Evolutionary conservation across 2,888 invertebrate species (phyloP), one percentile per base, ranked within the genome.

Genomic region (Rhopalosiphum nymphaeae): DNA sequence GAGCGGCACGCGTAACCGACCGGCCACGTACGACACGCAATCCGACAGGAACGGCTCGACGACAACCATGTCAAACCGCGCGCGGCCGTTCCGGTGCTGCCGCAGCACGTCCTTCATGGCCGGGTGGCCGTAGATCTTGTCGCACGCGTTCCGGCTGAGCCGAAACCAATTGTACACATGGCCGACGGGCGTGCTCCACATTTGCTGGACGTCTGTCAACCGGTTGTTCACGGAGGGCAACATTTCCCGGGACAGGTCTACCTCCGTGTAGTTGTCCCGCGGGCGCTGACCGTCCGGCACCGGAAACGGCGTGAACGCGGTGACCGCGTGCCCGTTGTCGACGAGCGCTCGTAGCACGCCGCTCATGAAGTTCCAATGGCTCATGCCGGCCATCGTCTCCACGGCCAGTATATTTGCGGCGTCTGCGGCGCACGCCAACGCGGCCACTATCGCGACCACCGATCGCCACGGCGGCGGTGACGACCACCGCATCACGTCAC

Each of bases 311-410:
- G 95, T 95, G 13, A 95, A 93, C 13, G 95, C 94, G 13, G 95
- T 95, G 25, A 95, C 94, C 13, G 95, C 92, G 93, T 95, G 95
- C 13, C 95, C 95, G 29, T 95, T 94, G 25, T 95, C 94, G 13
- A 95, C 95, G 29, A 95, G 91, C 46, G 94, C 95, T 13, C 94
- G 92, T n/a, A 95, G 94, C 3, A 95, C 94, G 5, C 95, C 95
- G 42, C 95, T 95, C 94, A 95, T 95, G 46, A 95, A 95, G 89
- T 95, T 95, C 90, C 95, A 95, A 88, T 95, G 95, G 91, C 95
- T 95, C 91, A 95, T 95, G 7, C 95, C 95, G 44, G 11, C 61
- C 21, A 91, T 44, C 42, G 91, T 36, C 21, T 57, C 56, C 21
- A 86, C 56, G n/a, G 91, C 86, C 57, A 91, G 42, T 25, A 91